These are phyloP conservation scores for Periparus ater DNA, from an alignment of 2,797 vertebrate genomes.

Conservation along the genomic window DNA sequence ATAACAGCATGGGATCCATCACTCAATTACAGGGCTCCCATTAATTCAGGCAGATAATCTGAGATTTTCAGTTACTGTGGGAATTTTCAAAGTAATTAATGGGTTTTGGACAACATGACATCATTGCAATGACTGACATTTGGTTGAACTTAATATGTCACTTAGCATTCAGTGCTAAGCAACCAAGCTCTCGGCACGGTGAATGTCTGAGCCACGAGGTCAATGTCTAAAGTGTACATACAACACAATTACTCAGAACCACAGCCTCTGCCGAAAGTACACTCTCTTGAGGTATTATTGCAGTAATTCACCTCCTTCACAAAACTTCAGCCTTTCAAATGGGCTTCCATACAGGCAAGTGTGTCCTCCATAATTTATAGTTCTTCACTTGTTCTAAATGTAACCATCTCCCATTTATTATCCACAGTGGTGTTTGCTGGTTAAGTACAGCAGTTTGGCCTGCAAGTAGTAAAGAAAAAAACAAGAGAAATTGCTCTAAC, in stretches of 20 bases:
- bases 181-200: slow-evolving; percentile 29
- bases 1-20: slow-evolving; percentile 49
- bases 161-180: slow-evolving; percentile 58
- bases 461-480: background rate
- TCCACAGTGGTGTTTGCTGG: background rate
- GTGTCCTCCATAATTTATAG: background rate
- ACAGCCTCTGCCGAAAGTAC: background rate
- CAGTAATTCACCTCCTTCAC: background rate
- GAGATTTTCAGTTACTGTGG: slow-evolving; percentile 66
- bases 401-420: background rate
- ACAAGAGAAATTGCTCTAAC: background rate
- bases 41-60: slow-evolving; percentile 65
- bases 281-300: background rate
- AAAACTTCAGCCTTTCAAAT: background rate
- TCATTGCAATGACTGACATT: slow-evolving; percentile 60
- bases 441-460: background rate
- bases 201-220: slow-evolving; percentile 53
- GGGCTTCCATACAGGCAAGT: background rate
- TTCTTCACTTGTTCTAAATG: background rate
- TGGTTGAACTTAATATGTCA: slow-evolving; percentile 63
- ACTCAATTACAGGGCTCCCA: slow-evolving; percentile 33
- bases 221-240: slow-evolving; percentile 39
- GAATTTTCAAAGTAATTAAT: slow-evolving; percentile 66
- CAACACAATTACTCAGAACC: slow-evolving; percentile 31
- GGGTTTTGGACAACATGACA: slow-evolving; percentile 59